Evolutionary conservation across 2,113 vertebrate genomes (phyloP).

Genomic region (Cyanistes caeruleus): DNA sequence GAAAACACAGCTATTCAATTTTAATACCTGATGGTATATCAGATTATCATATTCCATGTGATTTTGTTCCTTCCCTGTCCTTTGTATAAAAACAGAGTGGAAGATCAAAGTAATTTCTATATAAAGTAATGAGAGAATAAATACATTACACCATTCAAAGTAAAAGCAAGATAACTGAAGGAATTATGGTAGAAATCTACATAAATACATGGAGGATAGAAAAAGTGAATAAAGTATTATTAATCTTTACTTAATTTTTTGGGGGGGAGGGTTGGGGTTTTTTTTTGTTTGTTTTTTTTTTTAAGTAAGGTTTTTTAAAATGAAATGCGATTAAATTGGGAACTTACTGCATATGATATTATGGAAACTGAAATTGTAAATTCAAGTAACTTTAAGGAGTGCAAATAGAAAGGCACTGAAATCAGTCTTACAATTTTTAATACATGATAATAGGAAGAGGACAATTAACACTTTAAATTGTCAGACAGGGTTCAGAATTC

Average conservation of each 20-base stretch:
- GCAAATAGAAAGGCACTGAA: background rate
- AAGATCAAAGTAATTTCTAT: background rate
- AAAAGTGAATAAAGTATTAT: background rate
- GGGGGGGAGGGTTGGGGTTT: too few species aligned
- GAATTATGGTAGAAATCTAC: background rate
- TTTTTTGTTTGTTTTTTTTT: background rate
- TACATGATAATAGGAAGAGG: background rate
- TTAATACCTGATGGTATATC: background rate
- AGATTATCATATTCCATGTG: background rate
- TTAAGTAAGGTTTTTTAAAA: background rate
- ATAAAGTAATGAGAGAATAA: background rate
- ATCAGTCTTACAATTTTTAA: background rate
- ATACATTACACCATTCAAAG: background rate
- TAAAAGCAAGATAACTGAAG: background rate
- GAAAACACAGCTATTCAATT: background rate
- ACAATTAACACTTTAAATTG: background rate
- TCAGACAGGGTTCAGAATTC: background rate
- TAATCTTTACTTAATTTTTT: too few species aligned
- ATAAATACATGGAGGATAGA: background rate
- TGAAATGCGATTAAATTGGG: background rate
- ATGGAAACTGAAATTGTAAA: background rate
- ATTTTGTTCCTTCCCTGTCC: background rate
- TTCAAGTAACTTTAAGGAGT: background rate
- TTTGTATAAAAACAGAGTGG: background rate
- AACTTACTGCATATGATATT: background rate